Conservation (phyloP, 2,888 invertebrate genomes). For the Agriopis marginaria region DNA sequence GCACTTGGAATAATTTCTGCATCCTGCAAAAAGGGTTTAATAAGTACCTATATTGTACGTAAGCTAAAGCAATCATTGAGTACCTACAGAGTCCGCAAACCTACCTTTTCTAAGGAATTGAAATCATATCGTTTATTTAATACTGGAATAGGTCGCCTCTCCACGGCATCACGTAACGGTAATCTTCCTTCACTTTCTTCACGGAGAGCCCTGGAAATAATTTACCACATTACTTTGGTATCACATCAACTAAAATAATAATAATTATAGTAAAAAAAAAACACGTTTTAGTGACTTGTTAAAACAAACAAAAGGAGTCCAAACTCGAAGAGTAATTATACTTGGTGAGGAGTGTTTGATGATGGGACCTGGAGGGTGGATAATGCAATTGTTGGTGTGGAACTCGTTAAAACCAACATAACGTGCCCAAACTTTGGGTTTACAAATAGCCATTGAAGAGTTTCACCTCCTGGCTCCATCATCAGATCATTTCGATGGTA, state of each 20-base stretch:
- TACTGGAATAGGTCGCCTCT: slow-evolving; percentile 83
- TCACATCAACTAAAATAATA: neutral
- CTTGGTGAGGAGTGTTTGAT: too few species aligned
- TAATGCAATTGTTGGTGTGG: too few species aligned
- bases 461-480: too few species aligned
- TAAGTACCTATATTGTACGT: neutral
- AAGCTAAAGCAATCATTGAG: neutral
- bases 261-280: too few species aligned
- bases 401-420: too few species aligned
- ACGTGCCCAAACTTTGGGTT: too few species aligned
- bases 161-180: slow-evolving; percentile 91
- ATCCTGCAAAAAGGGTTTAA: slow-evolving; percentile 54
- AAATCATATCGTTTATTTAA: slow-evolving; percentile 62
- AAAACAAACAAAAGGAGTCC: too few species aligned
- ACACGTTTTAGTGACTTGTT: too few species aligned
- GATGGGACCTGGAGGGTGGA: too few species aligned
- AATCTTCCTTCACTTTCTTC: slow-evolving; percentile 80
- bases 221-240: neutral
- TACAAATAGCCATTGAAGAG: too few species aligned
- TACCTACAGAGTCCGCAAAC: neutral
- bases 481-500: too few species aligned
- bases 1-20: slow-evolving; percentile 54
- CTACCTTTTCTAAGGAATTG: slow-evolving; percentile 62
- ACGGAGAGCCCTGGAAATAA: slow-evolving; percentile 65
- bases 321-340: too few species aligned